These are phyloP conservation scores for Eriosoma lanigerum DNA, from an alignment of 1,140 invertebrate species.

Conservation along the genomic window DNA sequence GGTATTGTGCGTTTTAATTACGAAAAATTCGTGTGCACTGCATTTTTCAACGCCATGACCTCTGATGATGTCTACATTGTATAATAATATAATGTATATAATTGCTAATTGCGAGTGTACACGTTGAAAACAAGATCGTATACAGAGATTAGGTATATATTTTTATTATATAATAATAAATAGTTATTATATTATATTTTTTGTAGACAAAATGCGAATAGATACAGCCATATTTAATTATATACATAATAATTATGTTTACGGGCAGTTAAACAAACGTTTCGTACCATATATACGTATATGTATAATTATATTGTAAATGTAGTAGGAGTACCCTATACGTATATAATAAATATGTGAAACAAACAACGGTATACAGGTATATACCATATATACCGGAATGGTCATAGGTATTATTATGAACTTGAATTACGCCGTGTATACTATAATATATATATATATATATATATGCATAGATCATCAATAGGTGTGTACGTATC, in stretches of 20 bases:
- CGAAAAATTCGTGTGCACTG: not conserved
- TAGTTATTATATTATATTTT: not conserved
- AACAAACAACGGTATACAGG: too few species aligned
- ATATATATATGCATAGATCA: too few species aligned
- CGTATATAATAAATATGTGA: too few species aligned
- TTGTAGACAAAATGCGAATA: not conserved
- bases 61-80: constrained; percentile 12
- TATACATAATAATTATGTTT: not conserved
- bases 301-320: not conserved
- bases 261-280: constrained; percentile 5
- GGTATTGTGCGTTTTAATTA: not conserved
- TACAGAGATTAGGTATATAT: not conserved
- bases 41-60: not conserved
- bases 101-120: constrained; percentile 25
- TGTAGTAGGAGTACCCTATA: too few species aligned
- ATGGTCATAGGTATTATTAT: too few species aligned
- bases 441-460: too few species aligned
- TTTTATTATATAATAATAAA: not conserved
- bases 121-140: constrained; percentile 22
- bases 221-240: constrained; percentile 47
- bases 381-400: too few species aligned
- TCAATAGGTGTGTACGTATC: too few species aligned
- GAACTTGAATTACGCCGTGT: too few species aligned
- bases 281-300: not conserved
- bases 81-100: constrained; percentile 19